Percentiles rank a stretch among this genome's conserved stretches.
Conservation (phyloP, 2,113 vertebrate genomes). For the Gnathonemus echidnorhynchus region DNA sequence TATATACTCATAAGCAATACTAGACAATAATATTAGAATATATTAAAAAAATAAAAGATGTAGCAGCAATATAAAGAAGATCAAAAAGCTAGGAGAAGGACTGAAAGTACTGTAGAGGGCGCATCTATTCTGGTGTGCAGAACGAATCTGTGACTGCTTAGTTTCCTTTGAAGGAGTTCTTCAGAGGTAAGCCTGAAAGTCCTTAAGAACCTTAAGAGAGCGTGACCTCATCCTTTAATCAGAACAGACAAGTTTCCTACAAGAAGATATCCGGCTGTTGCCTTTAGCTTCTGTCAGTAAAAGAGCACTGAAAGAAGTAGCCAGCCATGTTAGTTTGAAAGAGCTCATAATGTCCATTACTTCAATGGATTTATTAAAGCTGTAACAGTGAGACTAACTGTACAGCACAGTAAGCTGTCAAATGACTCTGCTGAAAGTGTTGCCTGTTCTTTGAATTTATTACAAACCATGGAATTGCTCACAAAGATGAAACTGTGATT, state of each 20-base stretch:
- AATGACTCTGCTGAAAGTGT: not conserved
- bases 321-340: not conserved
- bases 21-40: not conserved
- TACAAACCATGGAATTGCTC: not conserved
- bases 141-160: not conserved
- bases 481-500: not conserved
- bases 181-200: not conserved
- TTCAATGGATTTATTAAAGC: not conserved
- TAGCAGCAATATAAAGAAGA: not conserved
- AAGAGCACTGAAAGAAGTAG: not conserved
- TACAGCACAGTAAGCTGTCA: not conserved
- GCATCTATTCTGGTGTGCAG: not conserved
- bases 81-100: not conserved
- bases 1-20: not conserved
- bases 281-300: not conserved
- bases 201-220: not conserved
- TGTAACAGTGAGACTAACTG: not conserved
- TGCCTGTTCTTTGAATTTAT: not conserved
- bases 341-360: not conserved
- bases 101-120: not conserved
- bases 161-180: not conserved
- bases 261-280: not conserved
- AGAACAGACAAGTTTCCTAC: not conserved
- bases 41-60: not conserved
- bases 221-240: not conserved